Evolutionary conservation across 2,797 vertebrate species (phyloP).

Genomic region (Rhincodon typus): DNA sequence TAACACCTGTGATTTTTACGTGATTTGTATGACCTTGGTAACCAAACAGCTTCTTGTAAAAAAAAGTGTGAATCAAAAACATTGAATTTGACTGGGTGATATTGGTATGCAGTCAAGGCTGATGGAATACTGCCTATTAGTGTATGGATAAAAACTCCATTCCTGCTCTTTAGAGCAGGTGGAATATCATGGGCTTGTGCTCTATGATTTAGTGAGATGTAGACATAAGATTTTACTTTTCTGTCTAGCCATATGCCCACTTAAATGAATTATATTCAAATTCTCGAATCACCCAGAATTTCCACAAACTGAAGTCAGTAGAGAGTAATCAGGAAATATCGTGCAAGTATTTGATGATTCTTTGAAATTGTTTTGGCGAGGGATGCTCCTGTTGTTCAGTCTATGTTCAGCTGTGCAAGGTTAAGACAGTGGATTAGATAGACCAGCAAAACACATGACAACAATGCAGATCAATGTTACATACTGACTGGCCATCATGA

Average conservation of each 20-base stretch:
- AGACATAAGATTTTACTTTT: background rate
- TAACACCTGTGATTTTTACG: background rate
- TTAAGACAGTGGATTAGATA: background rate
- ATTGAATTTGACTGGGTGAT: background rate
- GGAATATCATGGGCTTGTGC: background rate
- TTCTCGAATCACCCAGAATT: too few species aligned
- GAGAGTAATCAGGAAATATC: too few species aligned
- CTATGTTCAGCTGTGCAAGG: background rate
- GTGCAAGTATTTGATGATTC: too few species aligned
- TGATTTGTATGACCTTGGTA: background rate
- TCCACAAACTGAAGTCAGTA: too few species aligned
- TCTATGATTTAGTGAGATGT: background rate
- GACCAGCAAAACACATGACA: background rate
- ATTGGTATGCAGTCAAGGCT: background rate
- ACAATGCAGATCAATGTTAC: background rate
- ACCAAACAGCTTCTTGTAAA: background rate
- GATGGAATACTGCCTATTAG: background rate
- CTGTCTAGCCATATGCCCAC: background rate
- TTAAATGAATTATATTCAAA: too few species aligned
- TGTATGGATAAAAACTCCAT: background rate
- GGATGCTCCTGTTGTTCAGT: background rate
- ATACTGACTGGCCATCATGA: too few species aligned
- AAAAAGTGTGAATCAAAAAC: background rate
- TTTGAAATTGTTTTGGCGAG: too few species aligned
- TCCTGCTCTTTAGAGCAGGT: background rate